These are phyloP conservation scores for Cranoglanis bouderius DNA, from an alignment of 2,113 vertebrate genomes.

Conservation along the genomic window DNA sequence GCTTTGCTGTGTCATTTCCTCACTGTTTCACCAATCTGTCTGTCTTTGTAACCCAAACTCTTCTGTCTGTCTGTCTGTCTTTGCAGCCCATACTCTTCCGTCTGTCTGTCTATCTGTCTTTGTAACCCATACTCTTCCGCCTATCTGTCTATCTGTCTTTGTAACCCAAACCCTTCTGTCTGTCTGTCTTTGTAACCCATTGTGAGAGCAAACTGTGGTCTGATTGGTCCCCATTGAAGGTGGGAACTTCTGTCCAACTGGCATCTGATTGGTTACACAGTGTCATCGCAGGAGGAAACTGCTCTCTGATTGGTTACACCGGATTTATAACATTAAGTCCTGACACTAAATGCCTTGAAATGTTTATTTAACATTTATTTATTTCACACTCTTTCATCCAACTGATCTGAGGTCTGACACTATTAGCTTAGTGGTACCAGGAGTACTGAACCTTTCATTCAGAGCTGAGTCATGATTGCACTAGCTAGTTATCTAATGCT, in stretches of 20 bases:
- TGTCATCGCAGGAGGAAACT: background rate
- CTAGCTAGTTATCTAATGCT: background rate
- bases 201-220: background rate
- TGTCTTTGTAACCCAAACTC: background rate
- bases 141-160: background rate
- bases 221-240: background rate
- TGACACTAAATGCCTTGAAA: background rate
- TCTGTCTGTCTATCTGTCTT: background rate
- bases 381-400: background rate
- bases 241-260: background rate
- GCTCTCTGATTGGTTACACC: background rate
- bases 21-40: background rate
- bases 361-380: background rate
- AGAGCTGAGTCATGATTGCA: background rate
- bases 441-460: background rate
- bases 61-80: constrained; percentile 8
- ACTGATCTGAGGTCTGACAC: background rate
- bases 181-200: background rate
- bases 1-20: background rate
- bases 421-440: background rate
- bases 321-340: background rate
- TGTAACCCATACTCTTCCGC: background rate
- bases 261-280: background rate
- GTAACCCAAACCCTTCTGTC: background rate
- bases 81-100: background rate